Base-by-base conservation (phyloP, 2,797 vertebrate genomes). In the Trichosurus vulpecula region DNA sequence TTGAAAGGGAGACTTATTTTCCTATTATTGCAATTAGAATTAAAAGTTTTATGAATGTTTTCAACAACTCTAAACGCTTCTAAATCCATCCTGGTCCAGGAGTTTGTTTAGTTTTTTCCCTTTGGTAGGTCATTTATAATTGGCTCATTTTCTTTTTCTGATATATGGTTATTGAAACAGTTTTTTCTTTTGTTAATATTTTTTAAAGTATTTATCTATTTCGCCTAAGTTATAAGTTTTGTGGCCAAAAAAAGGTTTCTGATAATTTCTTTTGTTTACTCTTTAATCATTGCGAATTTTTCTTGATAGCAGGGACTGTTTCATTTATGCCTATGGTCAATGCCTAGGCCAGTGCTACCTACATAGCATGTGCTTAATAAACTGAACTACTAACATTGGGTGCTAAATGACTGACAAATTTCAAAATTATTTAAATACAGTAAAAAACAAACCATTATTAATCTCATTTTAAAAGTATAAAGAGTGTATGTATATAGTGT, bases 391-490 rank as follows among this genome's bases (percentile, higher is more conserved):
- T 6, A 35, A 47, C 58, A 93, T 90, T 29, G n/a, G 31, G 54
- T 4, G 90, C 51, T 89, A 90, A 74, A 96, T 95, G 90, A 14
- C 11, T 54, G 41, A 94, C 27, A 81, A 92, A 51, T 54, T 61
- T 47, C 31, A 54, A 93, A 94, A 74, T 53, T 93, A 92, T 55
- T 54, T 55, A 55, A 55, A 55, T 55, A 55, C 25, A 55, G 54
- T 55, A 52, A 92, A 52, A 58, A 58, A 31, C 35, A 93, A 95
- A 61, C 6, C 53, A 95, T 91, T 81, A 95, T 58, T 66, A 74
- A 12, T 92, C 11, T 54, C 66, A 93, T 91, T 94, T 96, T 52
- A 96, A 95, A 66, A 90, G 1, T 51, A 94, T 27, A 92, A 94
- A 96, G 90, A 94, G 53, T 8, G n/a, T 55, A 95, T 87, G 19